phyloP scores from a whole-genome alignment of 2,113 vertebrate species.

The Microtus ochrogaster region DNA sequence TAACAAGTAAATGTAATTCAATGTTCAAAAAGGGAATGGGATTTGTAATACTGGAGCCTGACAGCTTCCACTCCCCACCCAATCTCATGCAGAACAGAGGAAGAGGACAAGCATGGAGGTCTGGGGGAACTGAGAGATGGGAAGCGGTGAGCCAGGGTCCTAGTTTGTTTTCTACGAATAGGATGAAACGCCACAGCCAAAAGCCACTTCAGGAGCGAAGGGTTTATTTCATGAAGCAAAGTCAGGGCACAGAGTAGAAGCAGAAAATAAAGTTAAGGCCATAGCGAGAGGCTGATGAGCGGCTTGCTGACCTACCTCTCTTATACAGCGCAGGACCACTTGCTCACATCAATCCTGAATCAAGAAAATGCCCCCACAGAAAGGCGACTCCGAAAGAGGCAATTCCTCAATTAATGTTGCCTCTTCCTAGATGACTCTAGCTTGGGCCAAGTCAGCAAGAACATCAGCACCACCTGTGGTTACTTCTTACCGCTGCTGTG shows the following conservation, averaged over 20 bases:
- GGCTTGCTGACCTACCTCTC: not conserved
- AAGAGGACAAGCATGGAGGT: not conserved
- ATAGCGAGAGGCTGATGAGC: not conserved
- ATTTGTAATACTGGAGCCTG: constrained; percentile 29
- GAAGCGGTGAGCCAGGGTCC: not conserved
- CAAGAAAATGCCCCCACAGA: not conserved
- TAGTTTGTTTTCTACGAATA: not conserved
- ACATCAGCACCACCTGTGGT: not conserved
- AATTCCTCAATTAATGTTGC: too few relatives aligned
- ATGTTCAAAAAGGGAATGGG: constrained; percentile 32
- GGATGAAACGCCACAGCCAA: not conserved
- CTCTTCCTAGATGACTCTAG: not conserved
- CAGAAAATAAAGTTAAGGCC: not conserved
- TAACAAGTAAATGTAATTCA: not conserved
- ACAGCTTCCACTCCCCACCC: not conserved
- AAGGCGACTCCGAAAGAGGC: not conserved
- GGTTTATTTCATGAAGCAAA: not conserved
- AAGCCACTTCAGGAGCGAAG: not conserved
- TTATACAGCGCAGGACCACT: not conserved
- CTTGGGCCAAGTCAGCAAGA: not conserved
- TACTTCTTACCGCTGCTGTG: not conserved
- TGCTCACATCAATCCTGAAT: not conserved
- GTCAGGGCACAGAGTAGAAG: not conserved
- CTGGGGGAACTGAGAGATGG: not conserved
- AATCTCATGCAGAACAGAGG: not conserved